phyloP scores from a whole-genome alignment of 2,113 vertebrate genomes.

The Azemiops feae region DNA sequence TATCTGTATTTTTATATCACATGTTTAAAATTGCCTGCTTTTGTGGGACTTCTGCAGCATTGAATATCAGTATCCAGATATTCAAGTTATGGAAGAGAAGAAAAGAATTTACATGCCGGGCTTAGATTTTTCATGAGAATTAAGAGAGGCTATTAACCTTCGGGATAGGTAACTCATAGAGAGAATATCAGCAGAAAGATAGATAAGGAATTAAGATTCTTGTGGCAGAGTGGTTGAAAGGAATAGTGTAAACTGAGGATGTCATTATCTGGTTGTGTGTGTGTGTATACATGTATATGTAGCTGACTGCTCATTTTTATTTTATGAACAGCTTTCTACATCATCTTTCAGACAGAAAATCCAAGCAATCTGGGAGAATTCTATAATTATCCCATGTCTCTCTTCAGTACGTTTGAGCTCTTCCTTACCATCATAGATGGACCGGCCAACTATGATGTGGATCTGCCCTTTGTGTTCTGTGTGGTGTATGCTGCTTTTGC shows the following conservation, averaged over 20 bases:
- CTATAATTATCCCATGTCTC: constrained; percentile 80
- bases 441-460: constrained; percentile 84
- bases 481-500: constrained; percentile 82
- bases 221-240: not conserved
- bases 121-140: not conserved
- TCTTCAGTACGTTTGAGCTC: constrained; percentile 90
- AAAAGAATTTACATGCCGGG: not conserved
- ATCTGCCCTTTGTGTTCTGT: constrained; percentile 80
- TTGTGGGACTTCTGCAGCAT: not conserved
- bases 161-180: not conserved
- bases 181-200: not conserved
- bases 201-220: not conserved
- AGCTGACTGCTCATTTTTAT: rapidly evolving
- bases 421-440: constrained; percentile 89
- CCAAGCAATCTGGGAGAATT: constrained; percentile 76
- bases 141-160: not conserved
- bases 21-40: not conserved
- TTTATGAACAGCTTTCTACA: constrained; percentile 77
- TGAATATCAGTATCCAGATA: not conserved
- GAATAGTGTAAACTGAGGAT: not conserved
- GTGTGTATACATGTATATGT: not conserved
- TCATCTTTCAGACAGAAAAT: constrained; percentile 90
- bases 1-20: not conserved
- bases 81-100: not conserved
- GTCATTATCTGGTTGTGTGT: not conserved